A percentile compares a stretch with the other conserved stretches of the same genome.
phyloP scores from a whole-genome alignment of 1,140 invertebrate genomes.

The Zaprionus taronus region DNA sequence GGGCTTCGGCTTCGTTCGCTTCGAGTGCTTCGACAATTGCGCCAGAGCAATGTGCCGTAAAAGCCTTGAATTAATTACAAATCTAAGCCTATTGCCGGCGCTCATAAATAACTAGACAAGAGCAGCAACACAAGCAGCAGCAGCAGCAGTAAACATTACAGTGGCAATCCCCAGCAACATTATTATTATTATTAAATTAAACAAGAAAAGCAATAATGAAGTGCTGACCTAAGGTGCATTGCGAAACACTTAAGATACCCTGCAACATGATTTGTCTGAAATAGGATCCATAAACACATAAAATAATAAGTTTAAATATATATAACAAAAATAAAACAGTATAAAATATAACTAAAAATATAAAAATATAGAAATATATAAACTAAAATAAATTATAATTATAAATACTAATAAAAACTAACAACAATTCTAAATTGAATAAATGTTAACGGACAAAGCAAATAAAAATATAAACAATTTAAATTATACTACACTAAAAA shows the following conservation, averaged over 20 bases:
- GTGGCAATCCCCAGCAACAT: slow-evolving; percentile 43
- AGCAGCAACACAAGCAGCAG: slow-evolving; percentile 46
- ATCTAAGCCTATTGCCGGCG: slow-evolving; percentile 75
- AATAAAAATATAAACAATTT: neutral
- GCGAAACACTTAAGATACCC: slow-evolving; percentile 2
- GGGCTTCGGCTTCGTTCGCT: slow-evolving; percentile 3
- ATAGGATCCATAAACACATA: neutral
- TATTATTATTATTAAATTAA: slow-evolving; percentile 48
- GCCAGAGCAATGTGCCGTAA: slow-evolving; percentile 53
- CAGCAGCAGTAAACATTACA: slow-evolving; percentile 37
- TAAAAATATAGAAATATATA: no score
- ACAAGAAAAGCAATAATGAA: neutral
- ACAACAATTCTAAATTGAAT: neutral
- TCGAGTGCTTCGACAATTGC: slow-evolving; percentile 35
- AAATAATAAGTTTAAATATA: no score
- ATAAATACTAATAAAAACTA: neutral
- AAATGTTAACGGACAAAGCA: neutral
- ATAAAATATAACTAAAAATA: neutral
- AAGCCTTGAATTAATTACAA: slow-evolving; percentile 82
- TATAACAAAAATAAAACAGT: no score
- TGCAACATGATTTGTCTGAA: neutral
- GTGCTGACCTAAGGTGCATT: neutral
- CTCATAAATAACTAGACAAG: slow-evolving; percentile 70
- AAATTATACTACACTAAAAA: no score
- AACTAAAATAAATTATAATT: neutral